These are phyloP conservation scores for Machimus rusticus DNA, from an alignment of 2,888 invertebrate species.

Conservation along the genomic window DNA sequence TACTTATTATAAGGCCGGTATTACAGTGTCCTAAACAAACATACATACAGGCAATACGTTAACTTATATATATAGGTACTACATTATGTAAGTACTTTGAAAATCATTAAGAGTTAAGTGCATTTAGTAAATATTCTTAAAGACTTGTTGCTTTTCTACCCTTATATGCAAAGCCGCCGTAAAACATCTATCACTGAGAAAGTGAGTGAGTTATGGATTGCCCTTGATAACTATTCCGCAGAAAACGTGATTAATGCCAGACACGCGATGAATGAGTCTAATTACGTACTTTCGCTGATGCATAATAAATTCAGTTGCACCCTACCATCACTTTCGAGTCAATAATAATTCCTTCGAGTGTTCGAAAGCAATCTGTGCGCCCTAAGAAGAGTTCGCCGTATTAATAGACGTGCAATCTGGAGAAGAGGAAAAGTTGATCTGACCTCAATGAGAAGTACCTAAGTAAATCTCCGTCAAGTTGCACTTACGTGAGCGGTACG, in stretches of 20 bases:
- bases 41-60: too few relatives aligned
- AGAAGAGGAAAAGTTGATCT: constrained; percentile 28
- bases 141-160: too few relatives aligned
- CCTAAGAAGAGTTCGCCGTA: constrained; percentile 4
- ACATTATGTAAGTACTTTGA: too few relatives aligned
- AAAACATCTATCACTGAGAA: neutral
- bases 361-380: neutral
- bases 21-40: too few relatives aligned
- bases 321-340: neutral
- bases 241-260: neutral
- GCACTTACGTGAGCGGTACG: constrained; percentile 8
- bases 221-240: neutral
- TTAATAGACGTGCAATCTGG: constrained; percentile 4
- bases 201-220: neutral
- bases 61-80: too few relatives aligned
- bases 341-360: neutral
- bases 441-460: constrained; percentile 20
- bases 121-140: too few relatives aligned
- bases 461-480: neutral
- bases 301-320: neutral
- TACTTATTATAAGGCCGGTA: too few relatives aligned
- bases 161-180: too few relatives aligned
- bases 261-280: neutral
- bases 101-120: too few relatives aligned
- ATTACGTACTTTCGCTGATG: neutral